Base-by-base conservation (phyloP, 2,888 invertebrate genomes). In the Hemistola chrysoprasaria region DNA sequence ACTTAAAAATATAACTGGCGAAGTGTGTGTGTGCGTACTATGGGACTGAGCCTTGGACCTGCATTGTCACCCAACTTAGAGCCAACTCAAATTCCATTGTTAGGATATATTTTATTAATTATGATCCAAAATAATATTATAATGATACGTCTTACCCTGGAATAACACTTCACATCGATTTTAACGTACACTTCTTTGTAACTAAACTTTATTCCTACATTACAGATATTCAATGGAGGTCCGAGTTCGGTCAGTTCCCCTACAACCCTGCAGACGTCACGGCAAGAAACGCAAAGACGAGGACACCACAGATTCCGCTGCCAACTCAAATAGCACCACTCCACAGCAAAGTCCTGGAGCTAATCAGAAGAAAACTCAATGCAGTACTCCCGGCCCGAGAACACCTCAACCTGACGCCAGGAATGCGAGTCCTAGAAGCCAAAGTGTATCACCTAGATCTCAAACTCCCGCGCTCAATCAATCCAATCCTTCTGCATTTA, bases 211-310 rank as follows among this genome's bases (percentile, higher is more conserved):
- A 34, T 55, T 46, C 50, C 6, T 26, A 38, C 29, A 71, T 78
- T 88, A 33, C 69, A 96, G 95, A 79, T 98, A 93, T 76, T 94
- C 96, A 27, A 94, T 96, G 85, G 95, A 96, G 80, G 95, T 97
- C 10, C 91, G 97, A 53, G 94, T 97, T 11, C 91, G 97, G 38
- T 94, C 95, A 1, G 95, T 95, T 6, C 97, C 97, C 0, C 81
- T 97, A 6, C 94, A 95, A 59, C 95, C 97, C 0, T 96, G 96
- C 63, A 91, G 95, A 48, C 90, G 93, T 10, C 94, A 95, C 62
- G 94, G 94, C 0, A 95, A 95, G 62, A 95, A 95, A 65, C 90
- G 94, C 41, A 94, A 94, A 76, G 95, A 94, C 22, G 94, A 93
- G 56, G 93, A 93, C 53, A 84, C 82, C 0, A 76, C 88, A 0